Evolutionary conservation across 2,113 vertebrate genomes (phyloP).

Genomic region (Nycticryphes semicollaris): DNA sequence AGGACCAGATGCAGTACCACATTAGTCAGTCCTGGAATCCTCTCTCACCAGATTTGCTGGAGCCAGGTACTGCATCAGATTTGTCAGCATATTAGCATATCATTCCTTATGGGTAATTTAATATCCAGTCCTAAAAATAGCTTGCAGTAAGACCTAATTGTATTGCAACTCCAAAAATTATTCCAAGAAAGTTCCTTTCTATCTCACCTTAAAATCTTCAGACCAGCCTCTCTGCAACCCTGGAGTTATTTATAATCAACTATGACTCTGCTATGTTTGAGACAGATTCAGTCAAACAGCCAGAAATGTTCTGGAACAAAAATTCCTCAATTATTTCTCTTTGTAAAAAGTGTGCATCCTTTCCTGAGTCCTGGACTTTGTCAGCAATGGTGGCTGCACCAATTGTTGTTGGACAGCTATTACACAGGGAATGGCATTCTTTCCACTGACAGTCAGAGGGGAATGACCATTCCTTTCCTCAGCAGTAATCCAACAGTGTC

Average conservation of each 20-base stretch:
- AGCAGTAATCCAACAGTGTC: background rate
- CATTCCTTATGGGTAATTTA: background rate
- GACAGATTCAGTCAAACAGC: background rate
- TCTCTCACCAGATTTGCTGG: background rate
- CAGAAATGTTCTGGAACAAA: background rate
- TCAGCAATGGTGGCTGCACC: background rate
- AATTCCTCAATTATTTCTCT: background rate
- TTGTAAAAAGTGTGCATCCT: background rate
- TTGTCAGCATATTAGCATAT: background rate
- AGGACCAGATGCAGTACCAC: background rate
- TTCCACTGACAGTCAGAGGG: background rate
- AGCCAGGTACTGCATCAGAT: background rate
- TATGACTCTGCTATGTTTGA: background rate
- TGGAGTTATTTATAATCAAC: background rate
- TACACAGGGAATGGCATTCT: background rate
- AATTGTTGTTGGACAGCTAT: background rate
- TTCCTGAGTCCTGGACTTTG: background rate
- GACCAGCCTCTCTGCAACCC: background rate
- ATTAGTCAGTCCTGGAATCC: background rate
- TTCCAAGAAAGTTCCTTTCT: background rate
- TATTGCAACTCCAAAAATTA: background rate
- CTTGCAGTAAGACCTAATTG: background rate
- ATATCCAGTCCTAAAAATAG: background rate
- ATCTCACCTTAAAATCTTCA: background rate
- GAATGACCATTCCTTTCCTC: slow-evolving; percentile 12